phyloP scores from a whole-genome alignment of 2,888 invertebrate species.

The Sussaba pulchella region DNA sequence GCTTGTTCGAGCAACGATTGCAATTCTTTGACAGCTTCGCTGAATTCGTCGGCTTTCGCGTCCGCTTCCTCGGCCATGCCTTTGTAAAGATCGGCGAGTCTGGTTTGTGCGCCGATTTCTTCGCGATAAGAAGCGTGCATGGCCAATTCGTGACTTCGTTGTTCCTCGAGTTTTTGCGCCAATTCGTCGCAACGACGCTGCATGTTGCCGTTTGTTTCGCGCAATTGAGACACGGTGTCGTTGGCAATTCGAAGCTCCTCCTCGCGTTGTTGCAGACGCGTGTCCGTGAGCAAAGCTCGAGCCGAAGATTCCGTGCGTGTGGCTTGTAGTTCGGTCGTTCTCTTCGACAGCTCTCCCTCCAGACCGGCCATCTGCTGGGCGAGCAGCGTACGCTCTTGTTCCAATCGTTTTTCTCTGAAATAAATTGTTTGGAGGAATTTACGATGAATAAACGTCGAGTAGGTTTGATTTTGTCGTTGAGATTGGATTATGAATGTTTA shows the following conservation, averaged over 20 bases:
- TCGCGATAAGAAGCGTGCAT: slow-evolving; percentile 88
- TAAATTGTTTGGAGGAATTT: neutral
- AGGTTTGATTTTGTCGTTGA: neutral
- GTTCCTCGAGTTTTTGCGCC: slow-evolving; percentile 86
- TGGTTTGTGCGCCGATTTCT: slow-evolving; percentile 94
- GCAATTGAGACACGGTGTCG: slow-evolving; percentile 88
- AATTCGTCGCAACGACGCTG: slow-evolving; percentile 91
- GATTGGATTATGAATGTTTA: slow-evolving; percentile 27
- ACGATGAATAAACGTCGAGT: no score
- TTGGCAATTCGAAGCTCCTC: slow-evolving; percentile 92
- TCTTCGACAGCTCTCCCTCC: slow-evolving; percentile 91
- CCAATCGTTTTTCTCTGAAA: slow-evolving; percentile 90
- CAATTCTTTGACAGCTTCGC: slow-evolving; percentile 91
- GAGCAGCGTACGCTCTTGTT: slow-evolving; percentile 92
- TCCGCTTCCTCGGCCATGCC: slow-evolving; percentile 92
- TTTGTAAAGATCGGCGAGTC: slow-evolving; percentile 94
- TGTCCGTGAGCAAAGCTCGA: slow-evolving; percentile 89
- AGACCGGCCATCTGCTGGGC: slow-evolving; percentile 92
- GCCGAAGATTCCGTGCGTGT: slow-evolving; percentile 90
- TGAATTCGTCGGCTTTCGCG: slow-evolving; percentile 91
- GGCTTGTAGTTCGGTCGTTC: slow-evolving; percentile 91
- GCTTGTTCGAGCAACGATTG: slow-evolving; percentile 91
- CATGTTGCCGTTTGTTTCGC: slow-evolving; percentile 90
- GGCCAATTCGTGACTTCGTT: slow-evolving; percentile 80
- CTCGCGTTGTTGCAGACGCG: slow-evolving; percentile 90